phyloP scores from a whole-genome alignment of 2,888 invertebrate species.

The Drosophila fungiperda region DNA sequence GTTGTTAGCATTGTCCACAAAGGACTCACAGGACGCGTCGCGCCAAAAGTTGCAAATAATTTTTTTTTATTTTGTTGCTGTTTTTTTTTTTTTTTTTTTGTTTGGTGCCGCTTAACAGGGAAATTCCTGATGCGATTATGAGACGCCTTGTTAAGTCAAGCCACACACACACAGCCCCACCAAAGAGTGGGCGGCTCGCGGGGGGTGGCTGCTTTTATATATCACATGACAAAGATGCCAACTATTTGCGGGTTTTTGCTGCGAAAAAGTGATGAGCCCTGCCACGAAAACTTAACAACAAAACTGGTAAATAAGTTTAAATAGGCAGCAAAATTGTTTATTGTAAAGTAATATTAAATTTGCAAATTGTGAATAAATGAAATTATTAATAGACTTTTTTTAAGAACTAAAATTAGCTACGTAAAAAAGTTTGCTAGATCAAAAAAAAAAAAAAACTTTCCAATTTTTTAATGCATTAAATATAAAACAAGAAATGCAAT shows the following conservation, averaged over 20 bases:
- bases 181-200: slow-evolving; percentile 3
- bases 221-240: slow-evolving; percentile 45
- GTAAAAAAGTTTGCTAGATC: neutral
- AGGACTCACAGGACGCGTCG: slow-evolving; percentile 55
- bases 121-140: slow-evolving; percentile 79
- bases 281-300: neutral
- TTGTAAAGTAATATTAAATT: neutral
- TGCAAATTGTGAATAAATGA: neutral
- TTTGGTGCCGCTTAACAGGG: slow-evolving; percentile 62
- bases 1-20: slow-evolving; percentile 66
- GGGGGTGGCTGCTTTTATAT: slow-evolving; percentile 8
- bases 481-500: neutral
- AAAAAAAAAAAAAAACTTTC: neutral
- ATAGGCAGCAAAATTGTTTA: neutral
- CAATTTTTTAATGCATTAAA: too few species aligned
- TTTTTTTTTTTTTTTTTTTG: slow-evolving; percentile 30
- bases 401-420: neutral
- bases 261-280: slow-evolving; percentile 31
- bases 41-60: slow-evolving; percentile 71
- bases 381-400: neutral
- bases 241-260: slow-evolving; percentile 47
- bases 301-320: neutral
- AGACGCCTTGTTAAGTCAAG: slow-evolving; percentile 72
- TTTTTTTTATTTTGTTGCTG: slow-evolving; percentile 16
- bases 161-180: slow-evolving; percentile 29